A percentile compares a stretch with the other conserved stretches of the same genome.
Conservation (phyloP, 2,797 vertebrate species). For the Anguilla marmorata region DNA sequence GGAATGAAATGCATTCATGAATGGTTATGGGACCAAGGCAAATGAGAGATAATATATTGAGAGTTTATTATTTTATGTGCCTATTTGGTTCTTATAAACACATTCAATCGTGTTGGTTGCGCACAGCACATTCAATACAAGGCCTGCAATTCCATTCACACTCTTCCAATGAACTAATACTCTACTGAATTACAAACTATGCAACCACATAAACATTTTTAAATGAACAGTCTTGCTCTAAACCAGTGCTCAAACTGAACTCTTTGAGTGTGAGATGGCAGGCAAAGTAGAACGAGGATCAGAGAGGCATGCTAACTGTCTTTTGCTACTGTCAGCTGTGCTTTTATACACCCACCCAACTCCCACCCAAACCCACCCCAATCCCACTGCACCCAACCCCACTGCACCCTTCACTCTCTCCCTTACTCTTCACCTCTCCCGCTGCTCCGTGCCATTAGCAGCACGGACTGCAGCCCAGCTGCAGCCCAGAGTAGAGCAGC, state of each 20-base stretch:
- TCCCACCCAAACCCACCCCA: no score
- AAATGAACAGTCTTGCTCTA: no score
- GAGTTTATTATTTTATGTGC: neutral
- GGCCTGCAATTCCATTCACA: neutral
- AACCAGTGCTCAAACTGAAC: no score
- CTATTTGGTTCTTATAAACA: neutral
- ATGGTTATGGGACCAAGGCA: neutral
- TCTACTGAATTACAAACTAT: neutral
- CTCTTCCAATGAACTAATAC: neutral
- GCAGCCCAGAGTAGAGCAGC: no score
- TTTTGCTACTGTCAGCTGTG: no score
- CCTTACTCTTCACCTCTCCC: slow-evolving; percentile 21
- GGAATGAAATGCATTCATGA: neutral
- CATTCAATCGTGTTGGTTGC: neutral
- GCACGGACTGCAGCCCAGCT: no score
- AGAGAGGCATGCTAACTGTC: no score
- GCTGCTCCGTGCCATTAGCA: neutral
- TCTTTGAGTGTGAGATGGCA: neutral
- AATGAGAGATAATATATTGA: neutral
- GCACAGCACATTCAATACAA: neutral
- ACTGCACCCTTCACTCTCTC: slow-evolving; percentile 14
- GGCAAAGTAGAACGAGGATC: no score
- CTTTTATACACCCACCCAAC: no score
- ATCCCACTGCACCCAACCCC: no score
- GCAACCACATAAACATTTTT: neutral